phyloP scores from a whole-genome alignment of 2,888 invertebrate genomes.

The Apamea sordens region DNA sequence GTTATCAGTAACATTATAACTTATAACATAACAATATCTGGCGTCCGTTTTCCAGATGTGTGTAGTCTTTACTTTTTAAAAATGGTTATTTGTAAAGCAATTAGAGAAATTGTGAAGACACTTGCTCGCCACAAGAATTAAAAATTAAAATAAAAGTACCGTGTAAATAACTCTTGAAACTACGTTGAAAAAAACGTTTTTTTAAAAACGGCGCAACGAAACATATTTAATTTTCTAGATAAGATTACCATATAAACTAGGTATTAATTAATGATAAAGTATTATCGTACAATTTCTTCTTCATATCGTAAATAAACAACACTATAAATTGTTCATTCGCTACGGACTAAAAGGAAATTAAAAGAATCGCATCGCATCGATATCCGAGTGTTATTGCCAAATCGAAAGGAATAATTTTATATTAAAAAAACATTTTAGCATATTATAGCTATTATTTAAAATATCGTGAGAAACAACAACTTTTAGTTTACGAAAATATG shows the following conservation, averaged over 20 bases:
- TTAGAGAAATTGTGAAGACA: constrained; percentile 12
- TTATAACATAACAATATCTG: neutral
- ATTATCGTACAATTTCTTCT: constrained; percentile 36
- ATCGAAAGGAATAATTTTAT: constrained; percentile 43
- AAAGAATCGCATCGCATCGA: constrained; percentile 31
- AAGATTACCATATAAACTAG: constrained; percentile 41
- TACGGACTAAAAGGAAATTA: constrained; percentile 47
- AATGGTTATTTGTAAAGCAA: constrained; percentile 19
- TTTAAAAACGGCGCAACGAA: constrained; percentile 4
- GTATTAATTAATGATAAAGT: constrained; percentile 49
- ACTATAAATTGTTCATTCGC: constrained; percentile 46
- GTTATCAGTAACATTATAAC: neutral
- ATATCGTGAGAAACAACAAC: constrained; percentile 54
- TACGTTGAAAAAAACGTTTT: neutral
- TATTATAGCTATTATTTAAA: constrained; percentile 44
- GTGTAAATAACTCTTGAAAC: constrained; percentile 2
- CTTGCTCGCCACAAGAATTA: neutral
- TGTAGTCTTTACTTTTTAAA: neutral
- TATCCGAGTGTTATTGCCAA: constrained; percentile 43
- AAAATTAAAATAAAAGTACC: constrained; percentile 19
- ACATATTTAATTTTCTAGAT: constrained; percentile 30
- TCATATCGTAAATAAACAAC: constrained; percentile 53
- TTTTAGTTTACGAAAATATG: constrained; percentile 19
- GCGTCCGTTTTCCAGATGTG: neutral
- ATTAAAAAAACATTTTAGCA: constrained; percentile 44